Percentiles rank a stretch among this genome's conserved stretches.
Conservation (phyloP, 2,888 invertebrate genomes). For the Leptura quadrifasciata region DNA sequence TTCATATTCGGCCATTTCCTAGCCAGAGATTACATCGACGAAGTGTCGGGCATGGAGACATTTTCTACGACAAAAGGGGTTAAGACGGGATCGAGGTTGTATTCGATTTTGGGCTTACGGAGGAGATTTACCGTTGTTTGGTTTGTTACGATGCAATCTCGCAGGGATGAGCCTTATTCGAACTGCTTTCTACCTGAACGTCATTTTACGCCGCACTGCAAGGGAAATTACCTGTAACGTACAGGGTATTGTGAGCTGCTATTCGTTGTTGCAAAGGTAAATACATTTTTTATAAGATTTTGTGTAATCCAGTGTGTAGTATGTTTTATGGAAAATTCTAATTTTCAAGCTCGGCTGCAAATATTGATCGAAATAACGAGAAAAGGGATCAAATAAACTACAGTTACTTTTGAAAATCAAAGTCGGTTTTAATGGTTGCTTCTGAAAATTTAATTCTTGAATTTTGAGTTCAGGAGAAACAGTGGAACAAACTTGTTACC, state of each 20-base stretch:
- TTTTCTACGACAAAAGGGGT: constrained; percentile 55
- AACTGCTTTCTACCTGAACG: constrained; percentile 33
- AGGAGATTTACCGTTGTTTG: constrained; percentile 68
- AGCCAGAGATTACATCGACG: constrained; percentile 38
- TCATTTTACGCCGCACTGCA: constrained; percentile 25
- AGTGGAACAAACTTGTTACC: too few relatives aligned
- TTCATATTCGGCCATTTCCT: constrained; percentile 37
- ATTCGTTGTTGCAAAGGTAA: neutral
- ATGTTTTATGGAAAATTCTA: too few relatives aligned
- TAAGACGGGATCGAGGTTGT: constrained; percentile 64
- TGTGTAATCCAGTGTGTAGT: too few relatives aligned
- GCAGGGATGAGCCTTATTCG: constrained; percentile 42
- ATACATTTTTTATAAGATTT: neutral
- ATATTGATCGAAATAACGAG: too few relatives aligned
- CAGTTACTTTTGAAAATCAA: too few relatives aligned
- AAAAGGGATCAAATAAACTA: too few relatives aligned
- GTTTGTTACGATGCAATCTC: constrained; percentile 61
- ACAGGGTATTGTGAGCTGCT: constrained; percentile 14
- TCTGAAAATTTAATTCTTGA: too few relatives aligned
- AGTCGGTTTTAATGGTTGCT: too few relatives aligned
- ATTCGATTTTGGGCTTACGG: constrained; percentile 68
- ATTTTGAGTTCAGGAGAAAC: too few relatives aligned
- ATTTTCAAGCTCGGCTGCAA: too few relatives aligned
- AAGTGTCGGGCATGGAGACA: constrained; percentile 20
- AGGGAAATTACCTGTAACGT: constrained; percentile 21